Conservation (phyloP, 2,113 vertebrate genomes). For the Epinephelus moara region DNA sequence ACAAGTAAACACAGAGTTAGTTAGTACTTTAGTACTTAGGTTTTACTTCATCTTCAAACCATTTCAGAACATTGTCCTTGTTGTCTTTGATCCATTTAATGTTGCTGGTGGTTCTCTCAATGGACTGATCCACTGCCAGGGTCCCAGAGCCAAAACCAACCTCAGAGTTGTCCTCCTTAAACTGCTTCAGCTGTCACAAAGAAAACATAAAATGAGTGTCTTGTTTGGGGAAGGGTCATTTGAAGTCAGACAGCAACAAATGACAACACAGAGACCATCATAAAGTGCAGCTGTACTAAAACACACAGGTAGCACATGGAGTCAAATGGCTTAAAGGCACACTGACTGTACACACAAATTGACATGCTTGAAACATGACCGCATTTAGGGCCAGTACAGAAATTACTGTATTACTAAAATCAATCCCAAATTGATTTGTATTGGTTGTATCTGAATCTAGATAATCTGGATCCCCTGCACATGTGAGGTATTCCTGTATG, state of each 20-base stretch:
- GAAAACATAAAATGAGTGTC: not conserved
- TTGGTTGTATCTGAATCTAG: too few relatives aligned
- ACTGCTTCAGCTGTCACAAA: constrained; percentile 88
- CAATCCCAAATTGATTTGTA: too few relatives aligned
- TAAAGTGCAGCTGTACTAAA: not conserved
- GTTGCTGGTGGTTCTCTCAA: constrained; percentile 90
- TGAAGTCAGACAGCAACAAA: not conserved
- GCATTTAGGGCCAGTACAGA: too few relatives aligned
- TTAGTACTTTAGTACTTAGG: not conserved
- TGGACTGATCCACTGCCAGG: constrained; percentile 90
- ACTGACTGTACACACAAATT: too few relatives aligned
- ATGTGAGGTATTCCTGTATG: too few relatives aligned
- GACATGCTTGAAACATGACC: too few relatives aligned
- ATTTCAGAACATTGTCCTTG: constrained; percentile 61
- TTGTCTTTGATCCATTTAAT: constrained; percentile 91
- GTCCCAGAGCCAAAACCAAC: constrained; percentile 91
- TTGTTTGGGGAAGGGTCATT: not conserved
- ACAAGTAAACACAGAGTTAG: not conserved
- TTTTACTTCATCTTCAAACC: constrained; percentile 78
- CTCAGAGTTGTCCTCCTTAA: constrained; percentile 84
- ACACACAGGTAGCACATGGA: too few relatives aligned
- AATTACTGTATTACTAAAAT: too few relatives aligned
- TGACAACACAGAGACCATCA: not conserved
- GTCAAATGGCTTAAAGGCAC: too few relatives aligned
- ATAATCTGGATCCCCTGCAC: too few relatives aligned